Evolutionary conservation across 2,888 invertebrate species (phyloP).

Genomic region (Ctenicera cuprea): DNA sequence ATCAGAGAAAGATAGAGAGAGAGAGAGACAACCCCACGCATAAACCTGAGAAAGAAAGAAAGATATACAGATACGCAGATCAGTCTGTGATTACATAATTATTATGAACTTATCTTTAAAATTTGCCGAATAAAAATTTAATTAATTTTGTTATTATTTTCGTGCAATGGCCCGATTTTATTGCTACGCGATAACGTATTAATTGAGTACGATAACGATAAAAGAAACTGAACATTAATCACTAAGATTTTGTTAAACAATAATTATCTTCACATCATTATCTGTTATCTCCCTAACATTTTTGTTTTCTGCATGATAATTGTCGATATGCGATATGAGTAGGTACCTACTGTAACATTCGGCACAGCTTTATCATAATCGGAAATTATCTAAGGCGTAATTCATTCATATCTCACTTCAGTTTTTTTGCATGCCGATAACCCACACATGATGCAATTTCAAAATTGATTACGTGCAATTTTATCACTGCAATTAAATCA

Average conservation of each 20-base stretch:
- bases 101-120: too few species aligned
- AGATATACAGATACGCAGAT: too few species aligned
- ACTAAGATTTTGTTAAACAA: too few species aligned
- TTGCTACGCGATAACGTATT: background rate
- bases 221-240: background rate
- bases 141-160: constrained; percentile 12
- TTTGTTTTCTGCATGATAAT: background rate
- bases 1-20: too few species aligned
- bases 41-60: too few species aligned
- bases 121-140: background rate
- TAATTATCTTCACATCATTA: too few species aligned
- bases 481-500: too few species aligned
- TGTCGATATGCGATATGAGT: constrained; percentile 5
- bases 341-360: too few species aligned
- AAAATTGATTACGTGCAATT: too few species aligned
- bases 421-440: background rate
- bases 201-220: background rate
- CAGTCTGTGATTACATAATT: too few species aligned
- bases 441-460: background rate
- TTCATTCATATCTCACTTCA: background rate
- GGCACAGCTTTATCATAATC: too few species aligned
- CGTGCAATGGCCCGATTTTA: background rate
- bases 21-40: too few species aligned
- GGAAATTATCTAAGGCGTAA: background rate
- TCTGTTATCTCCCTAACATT: background rate